phyloP scores from a whole-genome alignment of 2,797 vertebrate species.

The Schizopygopsis pylzovi region DNA sequence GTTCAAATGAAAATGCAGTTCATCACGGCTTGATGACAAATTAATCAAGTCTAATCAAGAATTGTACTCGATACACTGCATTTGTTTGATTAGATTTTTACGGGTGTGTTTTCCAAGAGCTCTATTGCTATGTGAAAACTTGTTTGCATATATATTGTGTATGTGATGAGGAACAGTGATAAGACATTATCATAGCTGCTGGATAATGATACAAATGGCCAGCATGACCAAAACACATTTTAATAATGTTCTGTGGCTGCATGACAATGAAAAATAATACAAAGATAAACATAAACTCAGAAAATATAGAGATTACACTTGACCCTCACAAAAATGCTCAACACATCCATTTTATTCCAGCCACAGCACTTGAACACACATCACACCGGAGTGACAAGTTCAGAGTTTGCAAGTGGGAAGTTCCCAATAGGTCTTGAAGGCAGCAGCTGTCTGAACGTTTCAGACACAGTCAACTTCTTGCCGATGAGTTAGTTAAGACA shows the following conservation, averaged over 20 bases:
- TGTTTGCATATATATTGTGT: background rate
- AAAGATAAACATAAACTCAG: background rate
- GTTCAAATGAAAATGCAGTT: background rate
- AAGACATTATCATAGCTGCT: background rate
- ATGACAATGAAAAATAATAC: background rate
- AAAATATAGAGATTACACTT: background rate
- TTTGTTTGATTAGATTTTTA: background rate
- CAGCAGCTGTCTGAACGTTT: constrained; percentile 8
- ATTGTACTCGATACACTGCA: background rate
- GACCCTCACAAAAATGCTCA: background rate
- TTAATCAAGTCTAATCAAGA: background rate
- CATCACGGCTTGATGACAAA: background rate
- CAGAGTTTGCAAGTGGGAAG: constrained; percentile 9
- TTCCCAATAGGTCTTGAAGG: constrained; percentile 5
- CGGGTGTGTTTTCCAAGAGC: background rate
- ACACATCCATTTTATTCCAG: background rate
- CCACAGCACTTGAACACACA: background rate
- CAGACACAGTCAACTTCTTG: background rate
- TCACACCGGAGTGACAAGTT: background rate
- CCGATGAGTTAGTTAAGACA: constrained; percentile 33
- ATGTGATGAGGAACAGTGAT: background rate
- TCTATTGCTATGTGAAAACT: background rate
- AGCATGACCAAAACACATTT: background rate
- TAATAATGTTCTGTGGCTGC: background rate
- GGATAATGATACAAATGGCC: background rate